These are phyloP conservation scores for Parotia lawesii DNA, from an alignment of 2,113 vertebrate species.

Conservation along the genomic window DNA sequence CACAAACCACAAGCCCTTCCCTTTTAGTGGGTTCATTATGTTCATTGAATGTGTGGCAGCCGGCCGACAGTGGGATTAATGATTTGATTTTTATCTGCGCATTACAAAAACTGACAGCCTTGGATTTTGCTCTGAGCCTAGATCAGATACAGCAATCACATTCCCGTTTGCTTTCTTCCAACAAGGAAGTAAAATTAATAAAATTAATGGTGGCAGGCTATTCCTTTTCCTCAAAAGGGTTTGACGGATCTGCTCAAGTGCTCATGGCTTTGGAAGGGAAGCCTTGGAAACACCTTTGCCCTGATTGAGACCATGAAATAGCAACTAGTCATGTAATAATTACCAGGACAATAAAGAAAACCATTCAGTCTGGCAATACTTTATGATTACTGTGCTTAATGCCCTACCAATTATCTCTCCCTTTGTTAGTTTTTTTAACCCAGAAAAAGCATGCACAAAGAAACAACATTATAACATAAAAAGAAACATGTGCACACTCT, in stretches of 20 bases:
- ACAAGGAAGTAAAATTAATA: neutral
- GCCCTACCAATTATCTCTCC: constrained; percentile 21
- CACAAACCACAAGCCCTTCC: neutral
- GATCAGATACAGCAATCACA: neutral
- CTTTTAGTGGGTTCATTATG: neutral
- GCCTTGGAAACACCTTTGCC: neutral
- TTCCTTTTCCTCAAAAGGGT: neutral
- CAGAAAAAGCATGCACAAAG: neutral
- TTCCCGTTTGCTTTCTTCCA: neutral
- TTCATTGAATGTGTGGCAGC: constrained; percentile 7
- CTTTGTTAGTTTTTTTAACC: constrained; percentile 28
- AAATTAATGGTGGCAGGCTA: neutral
- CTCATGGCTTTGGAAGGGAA: neutral
- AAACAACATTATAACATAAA: neutral
- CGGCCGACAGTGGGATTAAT: neutral
- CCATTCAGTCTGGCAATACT: neutral
- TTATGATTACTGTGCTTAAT: constrained; percentile 26
- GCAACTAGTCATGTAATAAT: constrained; percentile 12
- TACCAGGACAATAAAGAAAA: constrained; percentile 13
- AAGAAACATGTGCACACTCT: constrained; percentile 29
- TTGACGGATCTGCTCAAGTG: neutral
- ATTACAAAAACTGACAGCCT: neutral
- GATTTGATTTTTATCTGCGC: neutral
- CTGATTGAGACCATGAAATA: neutral
- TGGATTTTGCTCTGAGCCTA: constrained; percentile 4